Evolutionary conservation across 2,888 invertebrate genomes (phyloP), one percentile per base, ranked within the genome.

Genomic region (Cerastoderma edule): DNA sequence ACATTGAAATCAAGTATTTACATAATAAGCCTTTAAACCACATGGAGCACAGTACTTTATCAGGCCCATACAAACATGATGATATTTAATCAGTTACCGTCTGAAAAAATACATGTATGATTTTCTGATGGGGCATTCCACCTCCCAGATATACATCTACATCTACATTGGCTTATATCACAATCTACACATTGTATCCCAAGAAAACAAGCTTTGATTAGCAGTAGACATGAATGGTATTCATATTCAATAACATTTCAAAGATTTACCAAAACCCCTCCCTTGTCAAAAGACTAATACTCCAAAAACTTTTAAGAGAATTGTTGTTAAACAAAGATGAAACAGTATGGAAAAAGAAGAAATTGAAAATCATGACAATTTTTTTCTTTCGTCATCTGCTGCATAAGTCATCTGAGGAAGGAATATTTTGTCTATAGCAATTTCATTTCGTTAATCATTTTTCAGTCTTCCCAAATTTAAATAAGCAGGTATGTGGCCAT

Each of bases 271-370:
- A 46, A 50, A 50, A 16, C n/a, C 50, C 22, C 22, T n/a, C 8
- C 50, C 50, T 13, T 5, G 22, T n/a, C 13, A 50, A 8, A n/a
- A 50, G 5, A 50, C 50, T n/a, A 10, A 3, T 50, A 24, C 50
- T 50, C 24, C 50, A 24, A 53, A 53, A 53, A 53, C 53, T n/a
- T 46, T 4, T 39, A 39, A 13, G 39, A 16, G 16, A 27, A 27
- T 27, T 39, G 22, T 16, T n/a, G 6, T n/a, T n/a, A 48, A 48
- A 10, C n/a, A n/a, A 22, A 48, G 6, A 48, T 48, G 24, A 53
- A 53, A 53, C 53, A 53, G 2, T 53, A 24, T 53, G 53, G 53
- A 24, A 53, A 53, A 53, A 22, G 53, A 22, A 53, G 53, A 53
- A 53, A 53, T 4, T 53, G 53, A n/a, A 22, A 1, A 24, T 53